phyloP scores from a whole-genome alignment of 2,888 invertebrate species.

The Rhaphigaster nebulosa region DNA sequence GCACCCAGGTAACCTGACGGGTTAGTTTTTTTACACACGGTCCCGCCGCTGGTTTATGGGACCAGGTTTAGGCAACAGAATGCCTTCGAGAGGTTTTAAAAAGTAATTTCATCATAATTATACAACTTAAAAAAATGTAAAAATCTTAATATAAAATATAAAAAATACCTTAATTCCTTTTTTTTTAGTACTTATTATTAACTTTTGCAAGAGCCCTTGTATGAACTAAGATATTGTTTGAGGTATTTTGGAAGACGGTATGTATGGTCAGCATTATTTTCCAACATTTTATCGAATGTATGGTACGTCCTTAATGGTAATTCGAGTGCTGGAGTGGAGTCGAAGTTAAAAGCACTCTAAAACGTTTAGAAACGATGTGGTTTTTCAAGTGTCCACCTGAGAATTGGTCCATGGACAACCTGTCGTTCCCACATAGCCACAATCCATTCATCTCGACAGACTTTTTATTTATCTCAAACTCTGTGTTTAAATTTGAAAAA shows the following conservation, averaged over 20 bases:
- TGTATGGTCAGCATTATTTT: neutral
- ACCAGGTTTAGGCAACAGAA: neutral
- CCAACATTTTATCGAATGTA: neutral
- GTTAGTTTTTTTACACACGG: neutral
- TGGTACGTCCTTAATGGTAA: too few relatives aligned
- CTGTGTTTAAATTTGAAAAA: neutral
- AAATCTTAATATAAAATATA: too few relatives aligned
- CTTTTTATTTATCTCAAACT: neutral
- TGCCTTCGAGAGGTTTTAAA: neutral
- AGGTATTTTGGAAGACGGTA: neutral
- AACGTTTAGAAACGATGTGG: neutral
- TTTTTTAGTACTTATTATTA: too few relatives aligned
- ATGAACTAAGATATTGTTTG: neutral
- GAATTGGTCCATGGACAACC: neutral
- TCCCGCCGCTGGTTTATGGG: slow-evolving; percentile 6
- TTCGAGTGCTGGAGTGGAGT: neutral
- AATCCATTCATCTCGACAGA: neutral
- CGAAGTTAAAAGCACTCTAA: neutral
- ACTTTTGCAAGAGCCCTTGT: too few relatives aligned
- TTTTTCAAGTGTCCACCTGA: neutral
- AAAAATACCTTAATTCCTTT: too few relatives aligned
- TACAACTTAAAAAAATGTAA: neutral
- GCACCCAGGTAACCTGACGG: neutral
- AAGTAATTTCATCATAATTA: neutral
- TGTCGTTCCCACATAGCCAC: neutral